A percentile compares a stretch with the other conserved stretches of the same genome.
phyloP scores from a whole-genome alignment of 2,888 invertebrate genomes.

The Scaptomyza polygonia region DNA sequence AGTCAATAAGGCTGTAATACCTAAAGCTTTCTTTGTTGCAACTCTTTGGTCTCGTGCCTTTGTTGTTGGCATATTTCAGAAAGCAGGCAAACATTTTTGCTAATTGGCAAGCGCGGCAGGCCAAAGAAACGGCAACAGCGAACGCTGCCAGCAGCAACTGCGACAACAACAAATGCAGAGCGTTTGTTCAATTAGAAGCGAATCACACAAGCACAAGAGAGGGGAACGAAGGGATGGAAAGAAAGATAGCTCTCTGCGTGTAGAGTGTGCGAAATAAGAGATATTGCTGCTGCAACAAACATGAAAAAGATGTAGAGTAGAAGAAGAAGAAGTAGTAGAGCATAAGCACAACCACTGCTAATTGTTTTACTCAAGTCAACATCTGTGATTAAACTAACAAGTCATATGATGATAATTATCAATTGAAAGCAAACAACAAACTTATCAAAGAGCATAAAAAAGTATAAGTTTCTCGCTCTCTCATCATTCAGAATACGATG shows the following conservation, averaged over 20 bases:
- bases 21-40: neutral
- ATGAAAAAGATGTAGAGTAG: slow-evolving; percentile 8
- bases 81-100: slow-evolving; percentile 66
- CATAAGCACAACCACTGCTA: slow-evolving; percentile 29
- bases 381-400: slow-evolving; percentile 52
- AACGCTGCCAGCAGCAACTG: slow-evolving; percentile 23
- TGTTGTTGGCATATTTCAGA: slow-evolving; percentile 56
- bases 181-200: slow-evolving; percentile 72
- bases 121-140: slow-evolving; percentile 25
- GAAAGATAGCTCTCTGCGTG: slow-evolving; percentile 12
- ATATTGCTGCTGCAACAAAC: slow-evolving; percentile 10
- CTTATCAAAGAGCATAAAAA: neutral
- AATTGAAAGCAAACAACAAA: slow-evolving; percentile 22
- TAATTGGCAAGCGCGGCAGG: slow-evolving; percentile 62
- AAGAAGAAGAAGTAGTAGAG: slow-evolving; percentile 4
- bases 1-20: neutral
- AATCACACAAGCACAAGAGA: slow-evolving; percentile 20
- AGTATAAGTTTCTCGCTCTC: neutral
- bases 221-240: slow-evolving; percentile 2
- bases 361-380: slow-evolving; percentile 38
- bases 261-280: slow-evolving; percentile 49
- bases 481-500: neutral
- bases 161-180: slow-evolving; percentile 13
- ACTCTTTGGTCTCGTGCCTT: slow-evolving; percentile 23
- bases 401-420: slow-evolving; percentile 42